Base-by-base conservation (phyloP, 2,888 invertebrate species). In the Hyppa rectilinea region DNA sequence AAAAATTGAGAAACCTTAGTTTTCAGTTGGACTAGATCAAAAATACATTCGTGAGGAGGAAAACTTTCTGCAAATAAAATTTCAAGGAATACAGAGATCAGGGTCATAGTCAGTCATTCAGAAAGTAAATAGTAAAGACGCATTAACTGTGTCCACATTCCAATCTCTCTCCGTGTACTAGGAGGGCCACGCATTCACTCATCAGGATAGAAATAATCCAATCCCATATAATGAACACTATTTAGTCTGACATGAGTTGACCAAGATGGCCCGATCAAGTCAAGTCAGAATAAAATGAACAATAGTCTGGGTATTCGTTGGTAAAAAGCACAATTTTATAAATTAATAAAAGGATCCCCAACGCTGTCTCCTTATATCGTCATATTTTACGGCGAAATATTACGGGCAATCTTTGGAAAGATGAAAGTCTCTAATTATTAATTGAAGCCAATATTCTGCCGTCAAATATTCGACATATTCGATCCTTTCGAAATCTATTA, bases 1-100 rank as follows among this genome's bases (percentile, higher is more conserved):
- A 61, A 40, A 38, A 58, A 43, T 58, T 31, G 23, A 52, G 23
- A 50, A 72, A 20, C 0, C 2, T 34, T 50, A n/a, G 55, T 63
- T 71, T 76, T 20, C 12, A 23, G 12, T 38, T 20, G 14, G 29
- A 80, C 53, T 56, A 59, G 45, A 43, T 12, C n/a, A 59, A 66
- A 40, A 63, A 29, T 50, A 55, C 12, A 79, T 55, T 64, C 12
- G 17, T 23, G 29, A 26, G 26, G 47, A 74, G 43, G 45, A 38
- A 34, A 36, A 59, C 50, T 45, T 49, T 72, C 79, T 75, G 66
- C 60, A 76, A 73, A 73, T 73, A 49, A 73, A 72, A 71, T 71
- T 64, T 71, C 40, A 50, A 56, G 29, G 34, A 55, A 60, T 56
- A 79, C 58, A 52, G 49, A 45, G 26, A 59, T 47, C 17, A 23